Conservation (phyloP, 2,888 invertebrate genomes). For the Andricus quercusramuli region DNA sequence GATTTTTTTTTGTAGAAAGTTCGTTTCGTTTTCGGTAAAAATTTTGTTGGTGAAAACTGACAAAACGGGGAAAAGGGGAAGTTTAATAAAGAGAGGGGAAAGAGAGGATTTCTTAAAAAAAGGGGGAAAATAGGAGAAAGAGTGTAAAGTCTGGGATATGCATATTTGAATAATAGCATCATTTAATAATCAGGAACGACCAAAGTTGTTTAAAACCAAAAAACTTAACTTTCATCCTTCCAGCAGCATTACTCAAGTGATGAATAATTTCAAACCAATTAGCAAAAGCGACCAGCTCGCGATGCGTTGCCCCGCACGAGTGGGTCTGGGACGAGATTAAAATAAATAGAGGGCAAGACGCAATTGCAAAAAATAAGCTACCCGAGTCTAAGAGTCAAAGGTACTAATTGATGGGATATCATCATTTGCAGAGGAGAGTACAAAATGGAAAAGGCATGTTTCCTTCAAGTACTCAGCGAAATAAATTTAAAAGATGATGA, state of each 20-base stretch:
- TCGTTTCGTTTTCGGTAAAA: too few species aligned
- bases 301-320: constrained; percentile 35
- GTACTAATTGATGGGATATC: constrained; percentile 35
- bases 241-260: not conserved
- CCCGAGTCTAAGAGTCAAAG: constrained; percentile 18
- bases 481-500: constrained; percentile 7
- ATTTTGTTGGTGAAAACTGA: too few species aligned
- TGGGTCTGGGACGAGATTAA: constrained; percentile 32
- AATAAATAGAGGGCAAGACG: constrained; percentile 36
- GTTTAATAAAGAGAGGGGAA: too few species aligned
- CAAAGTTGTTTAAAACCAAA: too few species aligned
- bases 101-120: too few species aligned
- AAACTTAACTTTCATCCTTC: not conserved
- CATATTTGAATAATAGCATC: too few species aligned
- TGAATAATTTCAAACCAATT: constrained; percentile 59
- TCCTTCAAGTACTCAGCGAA: not conserved
- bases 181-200: too few species aligned
- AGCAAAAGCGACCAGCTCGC: constrained; percentile 48
- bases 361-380: constrained; percentile 35
- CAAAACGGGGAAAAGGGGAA: too few species aligned
- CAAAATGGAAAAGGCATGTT: constrained; percentile 5
- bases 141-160: too few species aligned
- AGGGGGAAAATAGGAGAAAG: too few species aligned
- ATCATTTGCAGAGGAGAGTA: constrained; percentile 23
- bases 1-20: too few species aligned